A percentile compares a stretch with the other conserved stretches of the same genome.
Conservation (phyloP, 2,888 invertebrate species). For the Lingula anatina region DNA sequence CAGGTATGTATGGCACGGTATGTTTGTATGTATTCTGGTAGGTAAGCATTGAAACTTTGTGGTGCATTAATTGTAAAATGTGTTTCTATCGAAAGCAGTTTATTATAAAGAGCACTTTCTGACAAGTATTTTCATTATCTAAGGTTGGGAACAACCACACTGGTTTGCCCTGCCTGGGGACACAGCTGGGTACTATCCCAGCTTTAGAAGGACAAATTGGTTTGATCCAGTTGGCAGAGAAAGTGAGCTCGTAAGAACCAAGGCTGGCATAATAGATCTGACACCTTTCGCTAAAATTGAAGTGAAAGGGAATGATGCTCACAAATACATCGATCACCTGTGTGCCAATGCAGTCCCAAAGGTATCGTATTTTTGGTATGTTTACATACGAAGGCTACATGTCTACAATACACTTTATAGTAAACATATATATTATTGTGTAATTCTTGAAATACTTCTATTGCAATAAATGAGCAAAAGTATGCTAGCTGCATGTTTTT, state of each 20-base stretch:
- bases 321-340: constrained; percentile 39
- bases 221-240: constrained; percentile 47
- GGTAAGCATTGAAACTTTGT: no score
- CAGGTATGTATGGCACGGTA: neutral
- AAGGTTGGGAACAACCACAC: constrained; percentile 53
- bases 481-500: no score
- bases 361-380: no score
- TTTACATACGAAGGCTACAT: no score
- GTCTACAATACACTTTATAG: no score
- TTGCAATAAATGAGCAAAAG: no score
- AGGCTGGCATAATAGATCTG: constrained; percentile 49
- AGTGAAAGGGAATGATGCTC: constrained; percentile 40
- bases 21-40: no score
- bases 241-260: constrained; percentile 42
- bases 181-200: constrained; percentile 41
- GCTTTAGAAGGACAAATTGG: constrained; percentile 49
- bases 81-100: neutral
- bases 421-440: no score
- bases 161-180: constrained; percentile 48
- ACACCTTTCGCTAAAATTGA: constrained; percentile 52
- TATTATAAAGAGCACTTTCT: no score
- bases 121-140: no score
- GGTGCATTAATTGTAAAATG: neutral
- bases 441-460: no score
- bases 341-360: constrained; percentile 45